A percentile compares a stretch with the other conserved stretches of the same genome.
phyloP scores from a whole-genome alignment of 2,888 invertebrate species.

The Papilio gigon region DNA sequence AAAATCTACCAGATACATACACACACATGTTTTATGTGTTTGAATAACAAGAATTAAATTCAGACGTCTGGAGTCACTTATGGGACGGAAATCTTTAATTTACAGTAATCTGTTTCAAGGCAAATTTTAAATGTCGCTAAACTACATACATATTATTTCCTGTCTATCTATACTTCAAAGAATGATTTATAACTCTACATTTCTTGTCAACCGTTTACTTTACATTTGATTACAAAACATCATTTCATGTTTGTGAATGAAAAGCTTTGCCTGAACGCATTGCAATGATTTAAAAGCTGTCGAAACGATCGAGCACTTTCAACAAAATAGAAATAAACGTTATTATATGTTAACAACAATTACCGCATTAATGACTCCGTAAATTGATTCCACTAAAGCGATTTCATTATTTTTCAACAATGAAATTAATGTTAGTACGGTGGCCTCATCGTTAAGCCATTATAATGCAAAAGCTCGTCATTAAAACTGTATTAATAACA shows the following conservation, averaged over 20 bases:
- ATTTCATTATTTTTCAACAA: conserved; percentile 54
- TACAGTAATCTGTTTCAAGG: conserved; percentile 9
- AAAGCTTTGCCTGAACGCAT: not conserved
- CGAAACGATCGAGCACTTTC: not conserved
- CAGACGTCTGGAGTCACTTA: conserved; percentile 21
- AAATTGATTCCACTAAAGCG: conserved; percentile 49
- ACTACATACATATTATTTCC: conserved; percentile 19
- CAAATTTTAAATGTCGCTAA: not conserved
- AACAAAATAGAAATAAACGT: conserved; percentile 39
- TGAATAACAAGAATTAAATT: conserved; percentile 13
- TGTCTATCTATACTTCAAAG: conserved; percentile 11
- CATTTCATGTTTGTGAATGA: not conserved
- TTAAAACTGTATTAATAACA: conserved; percentile 72
- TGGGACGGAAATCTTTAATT: conserved; percentile 35
- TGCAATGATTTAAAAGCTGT: not conserved
- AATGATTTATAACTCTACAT: not conserved
- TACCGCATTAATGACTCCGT: conserved; percentile 45
- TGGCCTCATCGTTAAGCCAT: conserved; percentile 64
- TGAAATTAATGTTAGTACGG: conserved; percentile 47
- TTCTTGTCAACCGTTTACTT: not conserved
- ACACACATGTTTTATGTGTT: conserved; percentile 26
- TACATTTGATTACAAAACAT: not conserved
- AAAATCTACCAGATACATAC: conserved; percentile 5
- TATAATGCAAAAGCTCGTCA: conserved; percentile 64
- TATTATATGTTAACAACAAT: conserved; percentile 50